Evolutionary conservation across 2,113 vertebrate species (phyloP), one percentile per base, ranked within the genome.

Genomic region (Heterocephalus glaber): DNA sequence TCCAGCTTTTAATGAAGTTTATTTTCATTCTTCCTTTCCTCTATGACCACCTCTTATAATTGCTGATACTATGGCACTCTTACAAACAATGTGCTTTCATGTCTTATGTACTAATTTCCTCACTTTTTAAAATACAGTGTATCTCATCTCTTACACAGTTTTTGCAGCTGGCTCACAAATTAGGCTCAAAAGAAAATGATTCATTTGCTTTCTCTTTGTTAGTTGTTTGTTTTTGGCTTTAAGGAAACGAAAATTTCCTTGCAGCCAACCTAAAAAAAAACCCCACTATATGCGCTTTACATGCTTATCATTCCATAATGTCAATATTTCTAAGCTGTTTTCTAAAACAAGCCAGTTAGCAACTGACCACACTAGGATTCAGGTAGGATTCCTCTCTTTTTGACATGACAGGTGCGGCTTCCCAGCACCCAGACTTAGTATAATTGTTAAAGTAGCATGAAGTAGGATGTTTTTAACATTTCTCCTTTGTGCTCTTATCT

Each of bases 101-200:
- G 28, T 52, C 24, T 77, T 30, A 61, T 24, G 44, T 33, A 49
- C 58, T 90, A 76, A 82, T 26, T 86, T 88, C 24, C 35, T 5
- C 7, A 80, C 44, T 86, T 91, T 56, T 19, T 16, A n/a, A 44
- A 33, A 47, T n/a, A 58, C 30, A 47, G 22, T 33, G 17, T 72
- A 14, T 82, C 28, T 47, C 28, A 54, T 52, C 28, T 87, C 77
- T 83, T 84, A 76, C 2, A 90, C 66, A 10, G 12, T 63, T 93
- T 89, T 90, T 49, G 28, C 68, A 86, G 17, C 94, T 84, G 61
- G 11, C 38, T 91, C 65, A 65, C 8, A 85, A 94, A 89, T 83
- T 19, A 93, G n/a, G 13, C 28, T 76, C n/a, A 81, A 79, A 90
- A 89, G 52, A 92, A 86, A 24, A 74, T 95, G 30, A 92, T 22